Percentiles rank a stretch among this genome's conserved stretches.
phyloP scores from a whole-genome alignment of 1,140 invertebrate species.

The Gyrodactylus salaris region DNA sequence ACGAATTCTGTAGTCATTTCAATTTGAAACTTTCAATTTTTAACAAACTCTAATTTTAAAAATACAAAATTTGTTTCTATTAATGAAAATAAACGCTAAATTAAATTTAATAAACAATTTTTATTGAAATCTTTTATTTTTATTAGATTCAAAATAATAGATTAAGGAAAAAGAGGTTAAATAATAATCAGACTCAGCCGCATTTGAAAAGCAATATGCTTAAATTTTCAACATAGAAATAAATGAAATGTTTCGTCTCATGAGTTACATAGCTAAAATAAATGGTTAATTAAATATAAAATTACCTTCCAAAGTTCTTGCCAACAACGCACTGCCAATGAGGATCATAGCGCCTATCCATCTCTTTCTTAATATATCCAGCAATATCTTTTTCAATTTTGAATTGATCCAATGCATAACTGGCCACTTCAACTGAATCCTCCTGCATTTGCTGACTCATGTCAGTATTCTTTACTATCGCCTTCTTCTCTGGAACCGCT shows the following conservation, averaged over 20 bases:
- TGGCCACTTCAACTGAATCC: conserved; percentile 90
- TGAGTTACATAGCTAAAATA: conserved; percentile 79
- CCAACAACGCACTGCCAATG: conserved; percentile 78
- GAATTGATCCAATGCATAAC: conserved; percentile 86
- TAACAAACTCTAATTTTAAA: too few species aligned
- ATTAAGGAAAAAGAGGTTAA: not conserved
- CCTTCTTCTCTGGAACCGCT: conserved; percentile 29
- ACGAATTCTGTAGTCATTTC: too few species aligned
- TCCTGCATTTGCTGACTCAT: conserved; percentile 99
- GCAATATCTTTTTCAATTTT: conserved; percentile 99
- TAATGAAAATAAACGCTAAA: too few species aligned
- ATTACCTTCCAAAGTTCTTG: conserved; percentile 64
- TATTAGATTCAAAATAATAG: too few species aligned
- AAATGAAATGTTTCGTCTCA: conserved; percentile 84
- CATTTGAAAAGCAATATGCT: conserved; percentile 29
- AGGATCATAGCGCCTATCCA: conserved; percentile 62
- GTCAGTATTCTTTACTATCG: conserved; percentile 98
- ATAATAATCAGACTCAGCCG: not conserved
- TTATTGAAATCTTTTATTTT: too few species aligned
- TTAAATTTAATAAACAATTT: too few species aligned
- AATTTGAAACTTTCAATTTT: too few species aligned
- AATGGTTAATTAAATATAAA: conserved; percentile 35
- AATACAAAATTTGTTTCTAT: too few species aligned
- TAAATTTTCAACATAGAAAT: conserved; percentile 72
- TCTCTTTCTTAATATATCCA: conserved; percentile 84